Base-by-base conservation (phyloP, 2,113 vertebrate genomes). In the Suncus etruscus region DNA sequence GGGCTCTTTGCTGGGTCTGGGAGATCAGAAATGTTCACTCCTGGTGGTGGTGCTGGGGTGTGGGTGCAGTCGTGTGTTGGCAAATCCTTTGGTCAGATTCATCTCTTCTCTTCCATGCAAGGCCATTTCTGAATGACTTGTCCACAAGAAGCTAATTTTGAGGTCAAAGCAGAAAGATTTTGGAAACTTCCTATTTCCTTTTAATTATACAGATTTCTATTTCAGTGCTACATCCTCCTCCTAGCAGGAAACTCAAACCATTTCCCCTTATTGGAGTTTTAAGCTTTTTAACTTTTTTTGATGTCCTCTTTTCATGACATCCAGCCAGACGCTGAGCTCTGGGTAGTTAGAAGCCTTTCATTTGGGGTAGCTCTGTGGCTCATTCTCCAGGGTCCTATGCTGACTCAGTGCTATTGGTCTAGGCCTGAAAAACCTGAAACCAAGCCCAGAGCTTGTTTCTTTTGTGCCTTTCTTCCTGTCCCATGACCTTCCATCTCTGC, bases 191-290 rank as follows among this genome's bases (percentile, higher is more conserved):
- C 76, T 74, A 25, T 18, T 86, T 86, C 51, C 51, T 48, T 27
- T 83, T 47, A 76, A 32, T 94, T 80, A 94, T 50, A 29, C 73
- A 54, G 83, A 92, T 88, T 91, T 95, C 83, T 80, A 87, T 88
- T 89, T 91, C 88, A 95, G 92, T 90, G 77, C 83, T 91, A 45
- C n/a, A 66, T 63, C 75, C 45, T 94, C 68, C 68, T 92, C 25
- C 83, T 90, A 75, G 58, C 27, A 95, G 91, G 94, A 95, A 94
- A 91, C 45, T 14, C 63, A 88, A 94, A 83, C 83, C 90, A 94
- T 90, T 95, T 97, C 93, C 94, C 94, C 50, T 65, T 61, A 47
- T 31, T 65, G 51, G 31, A 76, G 22, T 2, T 50, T 16, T 22
- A 61, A 3, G 58, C 58, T 61, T 61, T 61, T 15, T 61, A 16